Percentiles rank a stretch among this genome's conserved stretches.
Conservation (phyloP, 2,888 invertebrate species). For the Cecidostiba fungosa region DNA sequence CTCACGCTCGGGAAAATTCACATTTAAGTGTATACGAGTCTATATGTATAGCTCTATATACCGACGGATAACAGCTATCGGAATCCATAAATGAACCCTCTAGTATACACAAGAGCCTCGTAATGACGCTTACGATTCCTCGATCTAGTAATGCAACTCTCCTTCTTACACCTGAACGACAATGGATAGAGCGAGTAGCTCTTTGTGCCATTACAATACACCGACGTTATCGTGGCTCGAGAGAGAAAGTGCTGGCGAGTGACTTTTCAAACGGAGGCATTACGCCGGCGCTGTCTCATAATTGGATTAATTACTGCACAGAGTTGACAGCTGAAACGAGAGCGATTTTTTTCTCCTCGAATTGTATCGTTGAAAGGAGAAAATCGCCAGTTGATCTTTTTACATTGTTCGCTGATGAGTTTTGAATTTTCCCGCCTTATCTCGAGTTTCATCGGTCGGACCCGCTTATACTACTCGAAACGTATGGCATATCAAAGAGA, state of each 20-base stretch:
- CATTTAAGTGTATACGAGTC: not conserved
- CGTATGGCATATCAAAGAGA: not conserved
- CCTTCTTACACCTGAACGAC: not conserved
- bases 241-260: not conserved
- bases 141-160: not conserved
- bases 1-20: constrained; percentile 13
- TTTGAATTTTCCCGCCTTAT: not conserved
- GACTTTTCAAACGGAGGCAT: not conserved
- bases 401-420: not conserved
- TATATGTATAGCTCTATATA: not conserved
- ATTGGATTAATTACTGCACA: not conserved
- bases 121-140: not conserved
- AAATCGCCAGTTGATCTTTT: not conserved
- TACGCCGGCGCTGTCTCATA: not conserved
- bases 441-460: not conserved
- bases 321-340: not conserved
- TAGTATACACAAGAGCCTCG: not conserved
- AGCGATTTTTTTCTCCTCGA: not conserved
- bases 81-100: not conserved
- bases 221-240: not conserved
- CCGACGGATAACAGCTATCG: not conserved
- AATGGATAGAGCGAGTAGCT: not conserved
- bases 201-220: not conserved
- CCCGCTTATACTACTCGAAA: not conserved
- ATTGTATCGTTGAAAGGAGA: not conserved